Evolutionary conservation across 2,888 invertebrate species (phyloP).

Genomic region (Platycheirus rosarum): DNA sequence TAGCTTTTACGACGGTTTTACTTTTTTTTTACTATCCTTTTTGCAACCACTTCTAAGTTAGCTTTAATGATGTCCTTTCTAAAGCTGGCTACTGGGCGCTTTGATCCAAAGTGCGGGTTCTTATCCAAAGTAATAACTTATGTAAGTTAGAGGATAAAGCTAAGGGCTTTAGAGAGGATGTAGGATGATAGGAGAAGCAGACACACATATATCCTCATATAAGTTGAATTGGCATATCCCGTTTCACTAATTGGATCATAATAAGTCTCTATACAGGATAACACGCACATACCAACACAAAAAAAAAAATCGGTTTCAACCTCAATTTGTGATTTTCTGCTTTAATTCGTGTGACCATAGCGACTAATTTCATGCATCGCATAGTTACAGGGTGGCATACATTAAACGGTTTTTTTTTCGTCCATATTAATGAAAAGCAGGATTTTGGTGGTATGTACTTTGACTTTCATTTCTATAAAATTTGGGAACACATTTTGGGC

Average conservation of each 20-base stretch:
- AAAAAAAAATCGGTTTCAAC: conserved; percentile 11
- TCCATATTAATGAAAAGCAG: conserved; percentile 1
- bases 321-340: conserved; percentile 58
- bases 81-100: conserved; percentile 1
- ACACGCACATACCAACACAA: background rate
- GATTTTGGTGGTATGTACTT: background rate
- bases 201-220: background rate
- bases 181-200: background rate
- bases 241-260: conserved; percentile 66
- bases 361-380: conserved; percentile 58
- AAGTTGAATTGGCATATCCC: conserved; percentile 29
- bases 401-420: background rate
- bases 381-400: conserved; percentile 13
- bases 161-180: background rate
- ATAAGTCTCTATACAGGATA: conserved; percentile 62
- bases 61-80: conserved; percentile 65
- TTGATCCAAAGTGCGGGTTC: conserved; percentile 32
- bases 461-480: too few species aligned
- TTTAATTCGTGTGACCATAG: conserved; percentile 51
- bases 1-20: background rate
- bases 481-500: too few species aligned
- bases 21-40: conserved; percentile 19
- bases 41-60: conserved; percentile 43
- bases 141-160: conserved; percentile 43
- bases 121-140: conserved; percentile 63